Percentiles rank a stretch among this genome's conserved stretches.
These are phyloP conservation scores for Zygothrica quintamaculata DNA, from an alignment of 2,888 invertebrate genomes.

Conservation along the genomic window DNA sequence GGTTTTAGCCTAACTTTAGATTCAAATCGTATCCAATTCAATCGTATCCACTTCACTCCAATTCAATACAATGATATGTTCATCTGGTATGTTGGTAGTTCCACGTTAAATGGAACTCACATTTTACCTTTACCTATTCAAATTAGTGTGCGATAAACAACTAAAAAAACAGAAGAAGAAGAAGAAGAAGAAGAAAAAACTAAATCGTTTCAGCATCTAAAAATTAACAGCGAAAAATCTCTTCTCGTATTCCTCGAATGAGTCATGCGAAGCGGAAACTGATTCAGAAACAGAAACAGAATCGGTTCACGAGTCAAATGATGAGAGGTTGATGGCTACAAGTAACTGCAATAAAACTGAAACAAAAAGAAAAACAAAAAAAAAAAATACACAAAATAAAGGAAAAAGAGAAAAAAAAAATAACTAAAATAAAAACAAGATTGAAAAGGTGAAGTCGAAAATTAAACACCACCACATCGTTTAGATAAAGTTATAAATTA, in stretches of 20 bases:
- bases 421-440: constrained; percentile 50
- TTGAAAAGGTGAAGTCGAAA: constrained; percentile 80
- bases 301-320: constrained; percentile 50
- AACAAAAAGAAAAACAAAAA: constrained; percentile 22
- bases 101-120: constrained; percentile 41
- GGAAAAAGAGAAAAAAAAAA: constrained; percentile 25
- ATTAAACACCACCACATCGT: constrained; percentile 83
- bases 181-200: too few species aligned
- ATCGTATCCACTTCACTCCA: background rate
- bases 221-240: constrained; percentile 30
- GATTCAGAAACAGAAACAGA: constrained; percentile 41
- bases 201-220: background rate
- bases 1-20: constrained; percentile 1
- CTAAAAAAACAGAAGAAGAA: too few species aligned
- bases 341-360: constrained; percentile 13
- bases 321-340: constrained; percentile 9
- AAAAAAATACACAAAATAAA: constrained; percentile 28
- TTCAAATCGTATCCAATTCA: background rate
- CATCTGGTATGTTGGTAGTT: constrained; percentile 41
- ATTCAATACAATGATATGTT: constrained; percentile 61
- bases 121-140: constrained; percentile 42
- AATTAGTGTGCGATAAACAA: constrained; percentile 69
- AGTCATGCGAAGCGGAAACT: constrained; percentile 75
- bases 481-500: constrained; percentile 83
- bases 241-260: constrained; percentile 50